phyloP scores from a whole-genome alignment of 2,113 vertebrate species.

The Strigops habroptila region DNA sequence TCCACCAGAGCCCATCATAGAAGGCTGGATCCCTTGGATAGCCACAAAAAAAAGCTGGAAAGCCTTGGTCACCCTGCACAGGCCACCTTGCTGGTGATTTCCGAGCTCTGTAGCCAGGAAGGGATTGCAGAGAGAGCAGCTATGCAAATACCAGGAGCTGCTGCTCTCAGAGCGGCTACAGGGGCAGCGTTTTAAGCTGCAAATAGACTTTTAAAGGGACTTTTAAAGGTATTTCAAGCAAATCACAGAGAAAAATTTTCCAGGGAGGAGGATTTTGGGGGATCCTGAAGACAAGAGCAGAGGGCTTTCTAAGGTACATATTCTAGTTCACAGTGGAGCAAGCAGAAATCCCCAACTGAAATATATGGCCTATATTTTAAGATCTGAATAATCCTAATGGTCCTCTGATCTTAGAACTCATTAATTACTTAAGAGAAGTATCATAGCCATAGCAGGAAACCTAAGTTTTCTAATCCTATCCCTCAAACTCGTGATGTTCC shows the following conservation, averaged over 20 bases:
- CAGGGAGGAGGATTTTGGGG: background rate
- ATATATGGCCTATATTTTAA: background rate
- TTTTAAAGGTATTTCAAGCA: background rate
- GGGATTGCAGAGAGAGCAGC: rapidly evolving
- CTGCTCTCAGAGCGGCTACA: background rate
- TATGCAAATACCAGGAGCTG: background rate
- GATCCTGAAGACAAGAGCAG: background rate
- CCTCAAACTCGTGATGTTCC: background rate
- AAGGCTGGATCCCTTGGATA: background rate
- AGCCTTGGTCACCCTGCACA: background rate
- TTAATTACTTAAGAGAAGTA: slow-evolving; percentile 19
- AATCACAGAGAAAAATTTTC: background rate
- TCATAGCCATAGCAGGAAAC: background rate
- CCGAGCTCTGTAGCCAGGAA: background rate
- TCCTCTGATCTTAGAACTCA: background rate
- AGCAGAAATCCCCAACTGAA: background rate
- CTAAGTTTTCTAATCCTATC: background rate
- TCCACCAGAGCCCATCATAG: background rate
- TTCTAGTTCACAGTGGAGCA: background rate
- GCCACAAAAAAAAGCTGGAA: background rate
- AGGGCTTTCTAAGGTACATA: background rate
- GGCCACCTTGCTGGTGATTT: background rate
- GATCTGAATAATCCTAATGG: background rate
- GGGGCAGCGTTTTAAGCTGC: background rate
- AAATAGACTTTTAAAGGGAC: background rate